Percentiles rank a stretch among this genome's conserved stretches.
Conservation (phyloP, 37 sponge, comb jelly and placozoan species). For the Cladorhizidae sp. region DNA sequence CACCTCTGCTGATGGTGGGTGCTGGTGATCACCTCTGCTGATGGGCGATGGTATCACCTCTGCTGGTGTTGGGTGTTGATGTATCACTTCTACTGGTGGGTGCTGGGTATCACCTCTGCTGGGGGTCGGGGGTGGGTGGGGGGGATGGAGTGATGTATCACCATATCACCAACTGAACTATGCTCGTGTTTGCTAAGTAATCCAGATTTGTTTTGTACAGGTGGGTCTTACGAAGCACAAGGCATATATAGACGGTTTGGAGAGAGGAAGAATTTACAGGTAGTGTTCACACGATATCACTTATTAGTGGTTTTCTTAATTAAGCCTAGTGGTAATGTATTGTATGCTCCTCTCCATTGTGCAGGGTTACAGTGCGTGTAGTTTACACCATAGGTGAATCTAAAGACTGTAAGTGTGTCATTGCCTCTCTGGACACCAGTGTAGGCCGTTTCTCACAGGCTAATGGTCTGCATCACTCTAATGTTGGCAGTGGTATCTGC, state of each 20-base stretch:
- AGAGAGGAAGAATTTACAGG: slow-evolving; percentile 63
- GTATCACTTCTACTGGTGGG: too few relatives aligned
- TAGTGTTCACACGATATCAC: neutral
- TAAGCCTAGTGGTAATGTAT: neutral
- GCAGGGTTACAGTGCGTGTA: slow-evolving; percentile 47
- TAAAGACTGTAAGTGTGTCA: slow-evolving; percentile 45
- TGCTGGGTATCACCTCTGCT: too few relatives aligned
- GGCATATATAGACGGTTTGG: slow-evolving; percentile 76
- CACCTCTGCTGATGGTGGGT: too few relatives aligned
- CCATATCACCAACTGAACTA: too few relatives aligned
- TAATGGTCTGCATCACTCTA: neutral
- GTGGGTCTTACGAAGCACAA: slow-evolving; percentile 56
- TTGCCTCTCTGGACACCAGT: slow-evolving; percentile 27
- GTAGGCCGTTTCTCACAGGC: neutral
- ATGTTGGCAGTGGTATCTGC: neutral
- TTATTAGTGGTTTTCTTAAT: neutral
- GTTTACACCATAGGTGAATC: slow-evolving; percentile 54
- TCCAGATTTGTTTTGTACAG: slow-evolving; percentile 16
- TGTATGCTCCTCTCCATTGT: slow-evolving; percentile 8
- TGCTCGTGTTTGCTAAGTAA: too few relatives aligned
- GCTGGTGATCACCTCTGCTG: too few relatives aligned
- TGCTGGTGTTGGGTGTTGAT: too few relatives aligned
- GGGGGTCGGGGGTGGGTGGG: too few relatives aligned
- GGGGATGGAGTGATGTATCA: too few relatives aligned
- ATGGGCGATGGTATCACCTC: too few relatives aligned